phyloP scores from a whole-genome alignment of 1,140 invertebrate species.

The Pseudomyrmex cubaensis region DNA sequence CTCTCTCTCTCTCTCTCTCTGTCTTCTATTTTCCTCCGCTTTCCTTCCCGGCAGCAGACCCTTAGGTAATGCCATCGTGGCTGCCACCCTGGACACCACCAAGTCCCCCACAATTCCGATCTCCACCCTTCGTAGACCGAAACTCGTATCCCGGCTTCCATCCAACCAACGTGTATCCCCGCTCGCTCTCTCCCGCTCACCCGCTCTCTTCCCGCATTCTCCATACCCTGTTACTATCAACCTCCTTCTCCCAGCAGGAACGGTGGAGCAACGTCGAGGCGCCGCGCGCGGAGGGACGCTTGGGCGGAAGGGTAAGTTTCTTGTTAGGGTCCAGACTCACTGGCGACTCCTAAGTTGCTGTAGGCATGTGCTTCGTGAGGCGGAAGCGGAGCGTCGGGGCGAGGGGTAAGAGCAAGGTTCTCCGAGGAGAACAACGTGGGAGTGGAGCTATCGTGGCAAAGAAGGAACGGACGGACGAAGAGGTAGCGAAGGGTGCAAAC shows the following conservation, averaged over 20 bases:
- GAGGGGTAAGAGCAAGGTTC: constrained; percentile 40
- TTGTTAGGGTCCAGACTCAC: constrained; percentile 85
- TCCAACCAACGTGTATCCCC: constrained; percentile 53
- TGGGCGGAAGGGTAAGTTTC: constrained; percentile 82
- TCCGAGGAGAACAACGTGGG: constrained; percentile 43
- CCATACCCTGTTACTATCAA: constrained; percentile 51
- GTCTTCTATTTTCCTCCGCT: constrained; percentile 27
- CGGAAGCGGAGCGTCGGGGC: not conserved
- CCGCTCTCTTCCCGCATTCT: constrained; percentile 36
- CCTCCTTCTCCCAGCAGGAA: constrained; percentile 52
- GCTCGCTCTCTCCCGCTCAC: not conserved
- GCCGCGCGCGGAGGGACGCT: constrained; percentile 64
- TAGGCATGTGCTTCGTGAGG: constrained; percentile 64
- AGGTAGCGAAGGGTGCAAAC: constrained; percentile 73
- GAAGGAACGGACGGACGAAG: constrained; percentile 11
- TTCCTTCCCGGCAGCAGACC: constrained; percentile 65
- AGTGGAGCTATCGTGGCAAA: not conserved
- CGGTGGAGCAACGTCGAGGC: constrained; percentile 66
- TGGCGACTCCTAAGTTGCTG: constrained; percentile 78
- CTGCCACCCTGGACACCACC: constrained; percentile 59
- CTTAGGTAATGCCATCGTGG: constrained; percentile 75
- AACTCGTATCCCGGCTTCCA: constrained; percentile 70
- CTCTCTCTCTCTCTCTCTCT: not conserved
- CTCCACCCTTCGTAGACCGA: constrained; percentile 67
- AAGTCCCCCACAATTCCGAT: constrained; percentile 68